Conservation (phyloP, 2,888 invertebrate genomes). For the Polydrusus cervinus region DNA sequence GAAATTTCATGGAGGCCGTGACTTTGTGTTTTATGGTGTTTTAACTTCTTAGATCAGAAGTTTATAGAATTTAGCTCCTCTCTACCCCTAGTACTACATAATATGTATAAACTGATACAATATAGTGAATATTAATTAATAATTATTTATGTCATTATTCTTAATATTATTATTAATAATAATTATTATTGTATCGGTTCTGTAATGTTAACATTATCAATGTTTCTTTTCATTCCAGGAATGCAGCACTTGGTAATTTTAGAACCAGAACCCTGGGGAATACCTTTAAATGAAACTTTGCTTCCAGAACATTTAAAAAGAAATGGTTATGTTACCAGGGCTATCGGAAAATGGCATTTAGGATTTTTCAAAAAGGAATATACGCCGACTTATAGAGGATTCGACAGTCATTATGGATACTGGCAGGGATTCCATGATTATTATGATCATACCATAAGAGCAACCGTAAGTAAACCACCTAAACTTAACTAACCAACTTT, state of each 20-base stretch:
- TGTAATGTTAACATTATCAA: too few species aligned
- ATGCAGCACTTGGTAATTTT: slow-evolving; percentile 83
- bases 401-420: slow-evolving; percentile 88
- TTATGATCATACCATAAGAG: slow-evolving; percentile 77
- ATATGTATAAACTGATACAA: too few species aligned
- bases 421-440: slow-evolving; percentile 89
- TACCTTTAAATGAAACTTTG: slow-evolving; percentile 76
- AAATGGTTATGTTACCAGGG: slow-evolving; percentile 82
- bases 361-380: slow-evolving; percentile 84
- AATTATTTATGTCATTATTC: too few species aligned
- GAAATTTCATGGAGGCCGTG: too few species aligned
- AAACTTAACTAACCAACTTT: background rate
- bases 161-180: too few species aligned
- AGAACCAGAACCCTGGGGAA: slow-evolving; percentile 83
- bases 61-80: too few species aligned
- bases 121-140: too few species aligned
- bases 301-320: slow-evolving; percentile 78
- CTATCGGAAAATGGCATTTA: slow-evolving; percentile 91
- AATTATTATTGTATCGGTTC: too few species aligned
- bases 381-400: slow-evolving; percentile 84
- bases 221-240: slow-evolving; percentile 70
- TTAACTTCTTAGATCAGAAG: too few species aligned
- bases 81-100: too few species aligned
- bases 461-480: slow-evolving; percentile 68
- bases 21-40: too few species aligned